These are phyloP conservation scores for Drymonia ruficornis DNA, from an alignment of 2,888 invertebrate species.

Conservation along the genomic window DNA sequence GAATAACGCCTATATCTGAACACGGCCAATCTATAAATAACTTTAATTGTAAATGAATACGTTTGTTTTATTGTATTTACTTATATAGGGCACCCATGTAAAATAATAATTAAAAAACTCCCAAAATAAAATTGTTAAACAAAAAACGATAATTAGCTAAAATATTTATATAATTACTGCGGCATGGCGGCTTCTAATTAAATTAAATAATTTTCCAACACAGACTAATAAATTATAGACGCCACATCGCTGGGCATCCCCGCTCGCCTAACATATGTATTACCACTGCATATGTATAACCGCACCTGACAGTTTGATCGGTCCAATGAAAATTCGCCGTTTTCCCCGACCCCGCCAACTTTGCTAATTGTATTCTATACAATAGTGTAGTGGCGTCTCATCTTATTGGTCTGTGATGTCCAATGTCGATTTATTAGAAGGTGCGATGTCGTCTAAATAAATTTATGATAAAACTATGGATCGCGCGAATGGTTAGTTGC, in stretches of 20 bases:
- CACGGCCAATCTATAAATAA: neutral
- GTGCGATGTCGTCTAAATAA: slow-evolving; percentile 19
- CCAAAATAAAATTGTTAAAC: slow-evolving; percentile 46
- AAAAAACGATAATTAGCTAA: slow-evolving; percentile 45
- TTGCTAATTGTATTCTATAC: too few species aligned
- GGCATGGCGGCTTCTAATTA: slow-evolving; percentile 31
- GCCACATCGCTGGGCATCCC: too few species aligned
- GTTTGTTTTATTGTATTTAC: slow-evolving; percentile 34
- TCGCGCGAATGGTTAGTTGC: slow-evolving; percentile 50
- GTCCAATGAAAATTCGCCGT: too few species aligned
- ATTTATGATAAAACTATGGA: slow-evolving; percentile 31
- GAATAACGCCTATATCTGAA: too few species aligned
- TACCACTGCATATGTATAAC: too few species aligned
- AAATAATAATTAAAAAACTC: slow-evolving; percentile 38
- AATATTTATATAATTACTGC: slow-evolving; percentile 36
- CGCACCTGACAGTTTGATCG: too few species aligned
- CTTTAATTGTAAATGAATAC: slow-evolving; percentile 28
- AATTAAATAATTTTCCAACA: too few species aligned
- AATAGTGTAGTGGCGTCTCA: too few species aligned
- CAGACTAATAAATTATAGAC: too few species aligned
- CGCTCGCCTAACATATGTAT: too few species aligned
- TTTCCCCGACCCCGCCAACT: too few species aligned
- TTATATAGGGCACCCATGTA: slow-evolving; percentile 46
- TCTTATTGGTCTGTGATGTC: too few species aligned
- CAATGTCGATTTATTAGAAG: slow-evolving; percentile 19